Conservation (phyloP, 2,797 vertebrate genomes). For the Triplophysa yarkandensis region DNA sequence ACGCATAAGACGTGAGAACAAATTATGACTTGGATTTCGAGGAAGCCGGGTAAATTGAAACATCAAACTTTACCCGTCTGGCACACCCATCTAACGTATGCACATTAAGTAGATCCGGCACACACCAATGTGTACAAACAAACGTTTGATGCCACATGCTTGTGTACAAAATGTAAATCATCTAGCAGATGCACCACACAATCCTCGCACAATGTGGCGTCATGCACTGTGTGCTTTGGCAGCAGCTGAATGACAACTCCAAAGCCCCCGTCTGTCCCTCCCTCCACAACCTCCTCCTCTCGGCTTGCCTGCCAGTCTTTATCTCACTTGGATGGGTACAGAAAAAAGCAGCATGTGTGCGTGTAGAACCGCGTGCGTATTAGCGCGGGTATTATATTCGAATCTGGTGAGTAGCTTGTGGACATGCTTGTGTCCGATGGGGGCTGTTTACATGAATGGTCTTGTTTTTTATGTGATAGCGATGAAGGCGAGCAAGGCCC, state of each 20-base stretch:
- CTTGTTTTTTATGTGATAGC: conserved; percentile 59
- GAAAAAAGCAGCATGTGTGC: conserved; percentile 71
- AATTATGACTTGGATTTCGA: not conserved
- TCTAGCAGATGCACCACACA: conserved; percentile 50
- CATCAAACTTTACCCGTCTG: not conserved
- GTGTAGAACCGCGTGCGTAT: conserved; percentile 56
- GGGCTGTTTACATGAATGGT: conserved; percentile 57
- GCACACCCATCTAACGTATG: not conserved
- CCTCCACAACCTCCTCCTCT: conserved; percentile 65
- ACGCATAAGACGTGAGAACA: not conserved
- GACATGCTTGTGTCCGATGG: conserved; percentile 50
- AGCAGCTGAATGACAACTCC: conserved; percentile 60
- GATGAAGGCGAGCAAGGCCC: conserved; percentile 65
- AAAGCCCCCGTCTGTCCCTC: conserved; percentile 45
- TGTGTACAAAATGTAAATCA: conserved; percentile 34
- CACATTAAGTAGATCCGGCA: conserved; percentile 8
- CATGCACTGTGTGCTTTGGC: conserved; percentile 55
- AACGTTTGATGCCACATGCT: conserved; percentile 29
- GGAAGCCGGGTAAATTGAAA: conserved; percentile 16
- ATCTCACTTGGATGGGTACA: conserved; percentile 78
- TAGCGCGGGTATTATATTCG: conserved; percentile 64
- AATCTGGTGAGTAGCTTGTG: conserved; percentile 47
- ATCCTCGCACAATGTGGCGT: conserved; percentile 41
- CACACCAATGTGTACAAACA: conserved; percentile 36
- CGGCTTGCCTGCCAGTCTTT: conserved; percentile 78